A percentile compares a stretch with the other conserved stretches of the same genome.
These are phyloP conservation scores for Chloromyia formosa DNA, from an alignment of 2,888 invertebrate genomes.

Conservation along the genomic window DNA sequence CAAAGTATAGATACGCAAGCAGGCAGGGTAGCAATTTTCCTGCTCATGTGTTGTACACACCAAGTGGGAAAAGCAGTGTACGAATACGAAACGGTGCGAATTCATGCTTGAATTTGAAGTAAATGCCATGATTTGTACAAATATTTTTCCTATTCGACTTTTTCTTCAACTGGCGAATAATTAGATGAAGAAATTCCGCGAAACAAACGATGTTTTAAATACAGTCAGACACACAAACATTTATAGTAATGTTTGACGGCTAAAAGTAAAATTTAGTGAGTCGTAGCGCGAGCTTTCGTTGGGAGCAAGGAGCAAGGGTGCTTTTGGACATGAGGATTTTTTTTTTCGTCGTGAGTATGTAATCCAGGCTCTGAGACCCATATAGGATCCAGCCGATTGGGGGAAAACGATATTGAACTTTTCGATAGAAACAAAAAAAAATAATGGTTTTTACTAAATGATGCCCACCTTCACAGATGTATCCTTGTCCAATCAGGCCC, in stretches of 20 bases:
- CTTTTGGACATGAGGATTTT: not conserved
- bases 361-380: not conserved
- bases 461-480: conserved; percentile 96
- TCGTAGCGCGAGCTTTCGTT: not conserved
- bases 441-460: not conserved
- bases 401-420: too few species aligned
- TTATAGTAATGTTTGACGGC: not conserved
- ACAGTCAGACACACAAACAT: not conserved
- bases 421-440: not conserved
- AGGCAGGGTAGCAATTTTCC: conserved; percentile 7
- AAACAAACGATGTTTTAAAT: not conserved
- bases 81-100: not conserved
- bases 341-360: not conserved
- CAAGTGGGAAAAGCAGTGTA: not conserved
- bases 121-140: conserved; percentile 4
- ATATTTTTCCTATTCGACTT: not conserved
- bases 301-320: not conserved
- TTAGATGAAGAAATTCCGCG: not conserved
- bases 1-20: conserved; percentile 1
- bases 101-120: conserved; percentile 9
- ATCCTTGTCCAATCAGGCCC: conserved; percentile 99
- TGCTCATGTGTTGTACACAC: conserved; percentile 19
- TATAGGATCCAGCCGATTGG: not conserved
- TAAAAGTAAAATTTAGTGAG: not conserved
- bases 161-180: not conserved